Percentiles rank a stretch among this genome's conserved stretches.
phyloP scores from a whole-genome alignment of 2,797 vertebrate genomes.

The Neostethus bicornis region DNA sequence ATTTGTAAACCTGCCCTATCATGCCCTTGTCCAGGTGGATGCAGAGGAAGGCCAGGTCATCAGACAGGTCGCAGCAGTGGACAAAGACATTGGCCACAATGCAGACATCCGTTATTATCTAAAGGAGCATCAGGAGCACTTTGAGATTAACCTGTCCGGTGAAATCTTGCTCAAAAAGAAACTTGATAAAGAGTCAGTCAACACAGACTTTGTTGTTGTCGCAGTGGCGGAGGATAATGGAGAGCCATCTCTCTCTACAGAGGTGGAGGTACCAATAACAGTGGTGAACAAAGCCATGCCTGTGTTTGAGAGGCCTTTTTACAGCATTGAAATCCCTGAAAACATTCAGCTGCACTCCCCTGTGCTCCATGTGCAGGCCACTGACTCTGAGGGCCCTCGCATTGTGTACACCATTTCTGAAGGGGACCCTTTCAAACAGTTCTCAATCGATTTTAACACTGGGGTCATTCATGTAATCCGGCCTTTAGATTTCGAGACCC shows the following conservation, averaged over 20 bases:
- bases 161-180: conserved; percentile 89
- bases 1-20: conserved; percentile 95
- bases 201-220: conserved; percentile 87
- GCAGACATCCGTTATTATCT: conserved; percentile 88
- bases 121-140: conserved; percentile 87
- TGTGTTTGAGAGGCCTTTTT: conserved; percentile 96
- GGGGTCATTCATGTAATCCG: conserved; percentile 90
- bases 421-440: conserved; percentile 94
- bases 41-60: conserved; percentile 87
- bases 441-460: conserved; percentile 95
- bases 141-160: conserved; percentile 86
- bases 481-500: conserved; percentile 92
- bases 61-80: conserved; percentile 87
- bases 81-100: conserved; percentile 87
- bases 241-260: conserved; percentile 86
- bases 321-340: conserved; percentile 94
- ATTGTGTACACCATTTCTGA: conserved; percentile 95
- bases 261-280: conserved; percentile 86
- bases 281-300: conserved; percentile 96
- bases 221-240: conserved; percentile 91
- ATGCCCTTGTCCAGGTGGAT: conserved; percentile 90
- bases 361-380: conserved; percentile 93
- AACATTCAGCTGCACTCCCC: conserved; percentile 89
- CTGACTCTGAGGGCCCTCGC: conserved; percentile 92
- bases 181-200: conserved; percentile 88